Conservation (phyloP, 2,113 vertebrate species). For the Laticauda colubrina region DNA sequence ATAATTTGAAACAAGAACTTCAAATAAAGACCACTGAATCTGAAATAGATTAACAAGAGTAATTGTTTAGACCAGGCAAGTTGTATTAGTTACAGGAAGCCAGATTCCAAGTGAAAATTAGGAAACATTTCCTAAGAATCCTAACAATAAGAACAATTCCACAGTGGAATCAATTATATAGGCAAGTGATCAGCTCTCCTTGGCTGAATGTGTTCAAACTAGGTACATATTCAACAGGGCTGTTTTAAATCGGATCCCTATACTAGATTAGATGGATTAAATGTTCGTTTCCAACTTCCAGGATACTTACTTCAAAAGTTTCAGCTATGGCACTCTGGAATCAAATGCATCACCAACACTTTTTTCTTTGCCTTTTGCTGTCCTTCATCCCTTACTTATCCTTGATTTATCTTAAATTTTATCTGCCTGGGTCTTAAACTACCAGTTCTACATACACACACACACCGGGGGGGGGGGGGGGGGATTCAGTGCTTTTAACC, state of each 20-base stretch:
- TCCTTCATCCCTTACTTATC: background rate
- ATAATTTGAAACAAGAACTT: background rate
- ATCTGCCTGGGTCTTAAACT: background rate
- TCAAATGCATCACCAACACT: background rate
- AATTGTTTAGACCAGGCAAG: background rate
- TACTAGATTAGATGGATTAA: background rate
- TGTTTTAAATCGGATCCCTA: background rate
- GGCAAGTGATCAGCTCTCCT: background rate
- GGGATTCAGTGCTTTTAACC: background rate
- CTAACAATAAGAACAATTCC: background rate
- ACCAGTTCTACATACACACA: background rate
- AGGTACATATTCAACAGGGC: background rate
- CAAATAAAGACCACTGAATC: background rate
- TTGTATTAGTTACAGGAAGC: background rate
- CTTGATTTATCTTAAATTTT: background rate
- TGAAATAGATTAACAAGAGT: background rate
- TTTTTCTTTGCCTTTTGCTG: background rate
- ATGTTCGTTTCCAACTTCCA: background rate
- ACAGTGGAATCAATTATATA: background rate
- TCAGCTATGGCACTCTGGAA: background rate
- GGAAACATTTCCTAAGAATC: background rate
- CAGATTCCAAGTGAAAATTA: background rate
- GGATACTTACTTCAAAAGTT: background rate
- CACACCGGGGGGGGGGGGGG: no score
- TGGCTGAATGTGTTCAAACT: background rate